A percentile compares a stretch with the other conserved stretches of the same genome.
These are phyloP conservation scores for Linnaemya vulpina DNA, from an alignment of 2,888 invertebrate species.

Conservation along the genomic window DNA sequence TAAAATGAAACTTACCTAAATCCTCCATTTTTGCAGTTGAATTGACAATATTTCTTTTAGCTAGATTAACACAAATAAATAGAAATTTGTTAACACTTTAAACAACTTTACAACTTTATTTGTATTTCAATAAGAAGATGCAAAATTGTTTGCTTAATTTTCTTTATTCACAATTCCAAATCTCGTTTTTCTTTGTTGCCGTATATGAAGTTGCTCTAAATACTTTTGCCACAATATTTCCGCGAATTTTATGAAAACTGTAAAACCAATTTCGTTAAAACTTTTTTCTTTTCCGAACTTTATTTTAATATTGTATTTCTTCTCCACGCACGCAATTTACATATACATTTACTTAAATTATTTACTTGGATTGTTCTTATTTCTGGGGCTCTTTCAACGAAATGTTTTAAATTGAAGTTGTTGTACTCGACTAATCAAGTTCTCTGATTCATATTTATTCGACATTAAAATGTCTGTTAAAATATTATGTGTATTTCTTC, in stretches of 20 bases:
- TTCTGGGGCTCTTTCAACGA: constrained; percentile 24
- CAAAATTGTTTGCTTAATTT: constrained; percentile 24
- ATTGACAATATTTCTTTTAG: constrained; percentile 19
- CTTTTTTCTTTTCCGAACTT: constrained; percentile 23
- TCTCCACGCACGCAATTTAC: constrained; percentile 66
- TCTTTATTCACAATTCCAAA: constrained; percentile 29
- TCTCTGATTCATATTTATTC: constrained; percentile 69
- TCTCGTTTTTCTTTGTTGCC: constrained; percentile 37
- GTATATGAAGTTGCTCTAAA: constrained; percentile 49
- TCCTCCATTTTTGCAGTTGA: constrained; percentile 63
- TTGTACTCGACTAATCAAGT: constrained; percentile 63
- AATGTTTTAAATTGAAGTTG: constrained; percentile 68
- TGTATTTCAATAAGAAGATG: neutral
- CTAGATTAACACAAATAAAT: constrained; percentile 1
- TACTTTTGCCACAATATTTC: constrained; percentile 41
- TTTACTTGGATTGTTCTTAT: constrained; percentile 13
- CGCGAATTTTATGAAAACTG: constrained; percentile 30
- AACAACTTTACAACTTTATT: neutral
- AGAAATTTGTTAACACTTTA: constrained; percentile 4
- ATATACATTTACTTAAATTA: constrained; percentile 7
- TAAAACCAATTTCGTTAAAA: constrained; percentile 23
- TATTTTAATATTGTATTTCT: constrained; percentile 44
- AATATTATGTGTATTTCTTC: constrained; percentile 55
- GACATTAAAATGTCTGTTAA: constrained; percentile 62
- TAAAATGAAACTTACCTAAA: constrained; percentile 63